Evolutionary conservation across 1,140 invertebrate genomes (phyloP), one percentile per base, ranked within the genome.

Genomic region (Atopsyche davidsoni): DNA sequence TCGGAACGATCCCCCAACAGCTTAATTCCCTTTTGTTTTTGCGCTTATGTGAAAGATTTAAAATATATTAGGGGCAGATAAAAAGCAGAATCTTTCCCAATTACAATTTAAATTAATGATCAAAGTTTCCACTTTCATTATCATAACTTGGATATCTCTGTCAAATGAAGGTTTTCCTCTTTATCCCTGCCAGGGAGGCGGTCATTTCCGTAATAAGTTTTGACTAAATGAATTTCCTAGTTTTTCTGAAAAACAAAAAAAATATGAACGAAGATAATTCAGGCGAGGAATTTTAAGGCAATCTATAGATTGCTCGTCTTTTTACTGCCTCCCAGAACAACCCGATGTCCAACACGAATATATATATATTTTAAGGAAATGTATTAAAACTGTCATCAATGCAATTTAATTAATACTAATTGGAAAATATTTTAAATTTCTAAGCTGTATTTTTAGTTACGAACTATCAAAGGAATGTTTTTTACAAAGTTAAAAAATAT

Each of bases 101-200:
- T 51, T 51, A 44, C 49, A 51, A 51, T 51, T 51, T 42, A 51
- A 51, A 51, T 51, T 51, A 51, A 51, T 51, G 49, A 51, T 45
- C 42, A 44, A 51, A 51, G 40, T 51, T 51, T 51, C 21, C 49
- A 38, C 45, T 51, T 51, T 51, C 39, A 51, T 51, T 51, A 51
- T 51, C 49, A 44, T 51, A 51, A 51, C 40, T 51, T 38, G 45
- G 49, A 51, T 51, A 51, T 51, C 41, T 28, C 42, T 45, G 42
- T 51, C 49, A 43, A 45, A 51, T 38, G 49, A 44, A 45, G 40
- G 35, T 51, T 51, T 31, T 46, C 28, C 43, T 18, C 36, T 9
- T 11, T 4, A 7, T 6, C 17, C 36, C 7, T 13, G 36, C 16
- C 2, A 17, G 36, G n/a, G 36, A 13, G 19, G 16, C 13, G 18